Percentiles rank a stretch among this genome's conserved stretches.
Conservation (phyloP, 1,140 invertebrate species). For the Trissolcus basalis region DNA sequence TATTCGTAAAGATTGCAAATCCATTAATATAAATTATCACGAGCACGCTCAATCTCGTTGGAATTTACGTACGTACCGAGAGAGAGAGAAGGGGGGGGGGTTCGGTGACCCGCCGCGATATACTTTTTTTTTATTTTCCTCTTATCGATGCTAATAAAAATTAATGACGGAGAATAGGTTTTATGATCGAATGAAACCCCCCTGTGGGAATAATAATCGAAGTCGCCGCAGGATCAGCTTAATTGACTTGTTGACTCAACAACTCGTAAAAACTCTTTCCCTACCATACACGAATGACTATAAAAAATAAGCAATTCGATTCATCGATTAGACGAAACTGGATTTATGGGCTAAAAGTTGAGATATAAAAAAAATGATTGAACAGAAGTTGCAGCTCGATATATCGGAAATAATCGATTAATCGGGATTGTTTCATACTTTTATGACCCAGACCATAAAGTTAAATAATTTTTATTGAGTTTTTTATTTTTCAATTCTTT, state of each 20-base stretch:
- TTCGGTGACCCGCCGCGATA: constrained; percentile 7
- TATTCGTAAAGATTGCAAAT: constrained; percentile 38
- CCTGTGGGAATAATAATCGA: constrained; percentile 10
- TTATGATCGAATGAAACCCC: constrained; percentile 32
- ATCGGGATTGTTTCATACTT: no score
- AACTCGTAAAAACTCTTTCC: not conserved
- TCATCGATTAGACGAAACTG: no score
- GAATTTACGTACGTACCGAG: constrained; percentile 34
- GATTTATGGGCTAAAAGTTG: no score
- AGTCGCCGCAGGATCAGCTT: not conserved
- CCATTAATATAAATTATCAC: constrained; percentile 54
- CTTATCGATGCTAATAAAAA: constrained; percentile 44
- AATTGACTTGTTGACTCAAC: constrained; percentile 9
- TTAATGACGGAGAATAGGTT: constrained; percentile 38
- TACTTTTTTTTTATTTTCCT: constrained; percentile 16
- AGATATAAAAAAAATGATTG: no score
- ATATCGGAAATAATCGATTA: no score
- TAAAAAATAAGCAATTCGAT: not conserved
- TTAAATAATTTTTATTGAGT: no score
- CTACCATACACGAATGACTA: no score
- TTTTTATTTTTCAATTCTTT: no score
- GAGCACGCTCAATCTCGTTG: constrained; percentile 25
- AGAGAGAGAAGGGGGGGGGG: no score
- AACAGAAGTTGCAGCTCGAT: no score
- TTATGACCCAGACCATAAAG: no score